A percentile compares a stretch with the other conserved stretches of the same genome.
Conservation (phyloP, 2,888 invertebrate species). For the Argyresthia goedartella region DNA sequence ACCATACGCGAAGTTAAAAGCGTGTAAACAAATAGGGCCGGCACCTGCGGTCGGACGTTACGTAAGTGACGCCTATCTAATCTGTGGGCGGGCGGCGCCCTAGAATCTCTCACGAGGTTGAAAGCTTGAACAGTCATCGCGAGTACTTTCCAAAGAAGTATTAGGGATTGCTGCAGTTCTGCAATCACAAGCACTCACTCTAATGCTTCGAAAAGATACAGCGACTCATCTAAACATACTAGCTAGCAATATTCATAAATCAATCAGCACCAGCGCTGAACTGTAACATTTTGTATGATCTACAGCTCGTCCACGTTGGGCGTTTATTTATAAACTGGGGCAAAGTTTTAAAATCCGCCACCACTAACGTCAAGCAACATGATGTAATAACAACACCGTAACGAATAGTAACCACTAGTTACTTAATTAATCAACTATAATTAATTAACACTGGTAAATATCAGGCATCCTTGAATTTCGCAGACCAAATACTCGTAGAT, state of each 20-base stretch:
- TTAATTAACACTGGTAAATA: background rate
- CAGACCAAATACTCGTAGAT: background rate
- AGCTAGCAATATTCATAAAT: background rate
- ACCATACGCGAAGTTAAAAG: constrained; percentile 19
- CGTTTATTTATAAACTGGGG: constrained; percentile 3
- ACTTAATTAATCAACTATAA: no score
- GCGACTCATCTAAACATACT: no score
- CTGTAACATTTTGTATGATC: background rate
- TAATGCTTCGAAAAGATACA: no score
- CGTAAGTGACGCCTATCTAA: constrained; percentile 23
- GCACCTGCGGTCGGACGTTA: constrained; percentile 18
- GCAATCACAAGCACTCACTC: no score
- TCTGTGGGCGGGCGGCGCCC: constrained; percentile 50
- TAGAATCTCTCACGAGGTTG: constrained; percentile 7
- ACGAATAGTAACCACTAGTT: background rate
- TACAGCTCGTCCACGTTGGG: background rate
- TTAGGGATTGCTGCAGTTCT: no score
- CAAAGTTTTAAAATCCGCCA: constrained; percentile 3
- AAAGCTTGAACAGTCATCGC: background rate
- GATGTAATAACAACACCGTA: background rate
- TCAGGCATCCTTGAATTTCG: background rate
- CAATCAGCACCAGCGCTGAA: background rate
- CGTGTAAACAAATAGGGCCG: constrained; percentile 3
- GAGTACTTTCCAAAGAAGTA: no score
- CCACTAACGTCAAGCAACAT: background rate